Conservation (phyloP, 2,888 invertebrate genomes). For the Xestia sexstrigata region DNA sequence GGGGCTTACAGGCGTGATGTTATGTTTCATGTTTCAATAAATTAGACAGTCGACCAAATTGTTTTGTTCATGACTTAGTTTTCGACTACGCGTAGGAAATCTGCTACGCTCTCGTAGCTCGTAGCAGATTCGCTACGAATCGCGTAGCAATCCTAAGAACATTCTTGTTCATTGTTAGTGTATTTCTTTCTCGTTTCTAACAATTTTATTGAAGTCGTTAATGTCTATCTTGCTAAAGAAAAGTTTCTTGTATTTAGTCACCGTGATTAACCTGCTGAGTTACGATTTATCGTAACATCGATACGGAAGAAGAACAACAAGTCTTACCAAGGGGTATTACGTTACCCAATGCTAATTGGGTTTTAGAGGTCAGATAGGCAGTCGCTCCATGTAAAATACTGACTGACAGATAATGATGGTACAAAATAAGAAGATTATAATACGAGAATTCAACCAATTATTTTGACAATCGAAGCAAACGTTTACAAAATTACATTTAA, state of each 20-base stretch:
- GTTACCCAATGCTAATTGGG: too few relatives aligned
- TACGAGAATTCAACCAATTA: background rate
- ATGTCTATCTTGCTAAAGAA: background rate
- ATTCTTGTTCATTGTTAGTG: background rate
- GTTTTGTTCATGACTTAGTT: background rate
- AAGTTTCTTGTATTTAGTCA: background rate
- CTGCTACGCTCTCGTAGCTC: conserved; percentile 24
- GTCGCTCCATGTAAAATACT: too few relatives aligned
- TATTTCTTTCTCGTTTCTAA: background rate
- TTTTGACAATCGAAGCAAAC: background rate
- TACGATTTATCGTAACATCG: too few relatives aligned
- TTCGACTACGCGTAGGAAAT: background rate
- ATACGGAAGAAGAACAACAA: too few relatives aligned
- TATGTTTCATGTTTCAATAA: background rate
- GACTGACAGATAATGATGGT: too few relatives aligned
- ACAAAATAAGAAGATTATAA: too few relatives aligned
- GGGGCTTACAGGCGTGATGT: background rate
- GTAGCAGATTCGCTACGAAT: conserved; percentile 18
- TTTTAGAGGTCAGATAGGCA: too few relatives aligned
- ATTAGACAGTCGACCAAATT: background rate
- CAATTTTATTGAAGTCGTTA: background rate
- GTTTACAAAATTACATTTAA: background rate
- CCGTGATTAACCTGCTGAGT: too few relatives aligned
- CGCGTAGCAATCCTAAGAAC: background rate
- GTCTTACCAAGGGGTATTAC: too few relatives aligned